Percentiles rank a stretch among this genome's conserved stretches.
These are phyloP conservation scores for Sandelia bainsii DNA, from an alignment of 2,797 vertebrate genomes.

Conservation along the genomic window DNA sequence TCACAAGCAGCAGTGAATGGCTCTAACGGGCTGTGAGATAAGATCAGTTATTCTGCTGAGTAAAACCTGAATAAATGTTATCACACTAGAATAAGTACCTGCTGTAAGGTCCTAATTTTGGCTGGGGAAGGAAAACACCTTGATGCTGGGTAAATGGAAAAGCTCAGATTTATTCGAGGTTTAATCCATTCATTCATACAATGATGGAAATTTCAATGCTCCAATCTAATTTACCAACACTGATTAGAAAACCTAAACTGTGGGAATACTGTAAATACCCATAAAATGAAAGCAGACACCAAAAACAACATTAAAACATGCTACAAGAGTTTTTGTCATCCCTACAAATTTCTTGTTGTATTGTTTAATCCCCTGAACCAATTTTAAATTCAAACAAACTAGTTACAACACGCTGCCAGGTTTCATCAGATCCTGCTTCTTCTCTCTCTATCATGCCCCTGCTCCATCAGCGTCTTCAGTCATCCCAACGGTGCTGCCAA, in stretches of 20 bases:
- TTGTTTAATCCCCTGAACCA: neutral
- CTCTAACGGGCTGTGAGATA: slow-evolving; percentile 56
- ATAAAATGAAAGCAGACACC: neutral
- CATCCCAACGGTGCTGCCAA: too few species aligned
- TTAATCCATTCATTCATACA: slow-evolving; percentile 33
- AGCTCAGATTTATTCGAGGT: slow-evolving; percentile 21
- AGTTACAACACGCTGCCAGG: too few species aligned
- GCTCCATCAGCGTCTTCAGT: too few species aligned
- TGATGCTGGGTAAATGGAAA: slow-evolving; percentile 3
- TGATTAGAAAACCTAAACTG: slow-evolving; percentile 10
- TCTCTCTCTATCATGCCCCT: too few species aligned
- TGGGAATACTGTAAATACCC: neutral
- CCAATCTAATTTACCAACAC: neutral
- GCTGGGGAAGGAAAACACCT: slow-evolving; percentile 16
- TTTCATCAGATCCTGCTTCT: too few species aligned
- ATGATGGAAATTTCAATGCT: slow-evolving; percentile 9
- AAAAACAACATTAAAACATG: neutral
- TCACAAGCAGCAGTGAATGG: slow-evolving; percentile 34
- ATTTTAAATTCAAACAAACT: too few species aligned
- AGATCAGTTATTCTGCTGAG: slow-evolving; percentile 64
- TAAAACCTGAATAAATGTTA: slow-evolving; percentile 60
- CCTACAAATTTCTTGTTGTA: neutral
- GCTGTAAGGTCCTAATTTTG: slow-evolving; percentile 41
- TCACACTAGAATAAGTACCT: slow-evolving; percentile 46
- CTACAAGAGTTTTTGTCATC: neutral